Evolutionary conservation across 2,113 vertebrate species (phyloP).

Genomic region (Penelope pileata): DNA sequence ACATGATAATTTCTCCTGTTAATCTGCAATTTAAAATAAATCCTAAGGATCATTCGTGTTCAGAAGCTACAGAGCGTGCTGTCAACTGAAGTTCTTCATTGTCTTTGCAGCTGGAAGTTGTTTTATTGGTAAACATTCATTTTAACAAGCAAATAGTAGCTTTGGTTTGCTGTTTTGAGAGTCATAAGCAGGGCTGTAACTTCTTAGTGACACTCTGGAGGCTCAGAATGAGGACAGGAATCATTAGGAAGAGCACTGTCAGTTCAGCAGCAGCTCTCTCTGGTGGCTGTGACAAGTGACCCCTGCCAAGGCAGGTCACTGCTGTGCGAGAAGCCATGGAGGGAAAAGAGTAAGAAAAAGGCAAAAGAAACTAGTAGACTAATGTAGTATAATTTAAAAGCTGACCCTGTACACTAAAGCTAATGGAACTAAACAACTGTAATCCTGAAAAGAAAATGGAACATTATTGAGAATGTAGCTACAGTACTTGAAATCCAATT

Average conservation of each 20-base stretch:
- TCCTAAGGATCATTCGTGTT: neutral
- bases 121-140: neutral
- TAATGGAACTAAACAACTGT: conserved; percentile 60
- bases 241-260: neutral
- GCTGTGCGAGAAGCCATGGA: neutral
- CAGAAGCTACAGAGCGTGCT: neutral
- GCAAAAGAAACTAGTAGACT: neutral
- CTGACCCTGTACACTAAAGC: conserved; percentile 44
- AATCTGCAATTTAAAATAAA: neutral
- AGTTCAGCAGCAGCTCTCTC: neutral
- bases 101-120: neutral
- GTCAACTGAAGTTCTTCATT: neutral
- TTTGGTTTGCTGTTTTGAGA: neutral
- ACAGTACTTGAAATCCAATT: conserved; percentile 68
- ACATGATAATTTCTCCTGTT: neutral
- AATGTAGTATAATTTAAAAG: conserved; percentile 25
- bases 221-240: neutral
- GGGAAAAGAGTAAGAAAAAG: neutral
- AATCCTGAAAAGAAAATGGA: conserved; percentile 53
- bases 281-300: neutral
- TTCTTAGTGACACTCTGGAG: neutral
- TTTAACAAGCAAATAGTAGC: neutral
- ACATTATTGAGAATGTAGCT: conserved; percentile 27
- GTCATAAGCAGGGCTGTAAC: neutral
- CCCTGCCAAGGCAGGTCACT: neutral